Evolutionary conservation across 2,113 vertebrate species (phyloP), one percentile per base, ranked within the genome.

Genomic region (Mormyrus lacerda): DNA sequence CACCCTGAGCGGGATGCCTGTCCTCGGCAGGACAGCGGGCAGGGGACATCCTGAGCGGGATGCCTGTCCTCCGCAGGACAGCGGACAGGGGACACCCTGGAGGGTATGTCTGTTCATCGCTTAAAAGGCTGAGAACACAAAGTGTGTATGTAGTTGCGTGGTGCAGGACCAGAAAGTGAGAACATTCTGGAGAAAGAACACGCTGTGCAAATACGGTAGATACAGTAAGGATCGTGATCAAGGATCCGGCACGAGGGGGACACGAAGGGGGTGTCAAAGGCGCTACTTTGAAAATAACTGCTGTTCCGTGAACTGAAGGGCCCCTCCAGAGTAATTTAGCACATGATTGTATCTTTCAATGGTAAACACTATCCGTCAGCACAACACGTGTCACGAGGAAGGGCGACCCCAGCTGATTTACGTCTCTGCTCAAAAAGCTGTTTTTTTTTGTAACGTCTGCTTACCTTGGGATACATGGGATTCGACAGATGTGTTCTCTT

Each of bases 341-440:
- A 44, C 15, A 51, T 35, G 17, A 42, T 58, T 58, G 31, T 44
- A 87, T 58, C 31, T 48, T 87, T 87, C 45, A 19, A 17, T 6
- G 7, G 88, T 42, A 48, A 89, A 89, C 31, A 35, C 21, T 58
- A 73, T 84, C 19, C 27, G 51, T 84, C 88, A 89, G 35, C 50
- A 44, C n/a, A 21, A 44, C 65, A 79, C 27, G 47, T 15, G 39
- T 47, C 45, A 5, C n/a, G 11, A 39, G 69, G 76, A 51, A 88
- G 65, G 31, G 19, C 8, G 3, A 88, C 45, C n/a, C 47, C 0
- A 51, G 17, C 65, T 88, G 42, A 79, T 88, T 51, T 35, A 45
- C 27, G 9, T 82, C 69, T 79, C 8, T 48, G 9, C 24, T 88
- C 13, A 42, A 82, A 79, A 6, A 11, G 69, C 13, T 31, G 19